Base-by-base conservation (phyloP, 2,113 vertebrate genomes). In the Equus przewalskii region DNA sequence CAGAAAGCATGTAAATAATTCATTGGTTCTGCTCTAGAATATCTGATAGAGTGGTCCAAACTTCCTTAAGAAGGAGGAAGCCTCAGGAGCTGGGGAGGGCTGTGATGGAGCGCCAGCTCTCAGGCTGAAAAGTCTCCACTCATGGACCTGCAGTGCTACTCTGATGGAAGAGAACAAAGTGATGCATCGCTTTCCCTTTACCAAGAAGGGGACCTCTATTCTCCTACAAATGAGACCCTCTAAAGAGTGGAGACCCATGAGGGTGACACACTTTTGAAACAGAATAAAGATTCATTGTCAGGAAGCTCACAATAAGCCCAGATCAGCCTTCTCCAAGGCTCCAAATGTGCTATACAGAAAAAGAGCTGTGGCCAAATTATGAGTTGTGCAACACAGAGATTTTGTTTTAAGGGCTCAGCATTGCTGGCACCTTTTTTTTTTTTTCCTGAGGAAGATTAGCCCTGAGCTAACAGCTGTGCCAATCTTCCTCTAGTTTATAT, bases 1-100 rank as follows among this genome's bases (percentile, higher is more conserved):
- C 79, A 51, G 76, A 96, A 81, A 90, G 51, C 60, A 51, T 69
- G 22, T 98, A 56, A 83, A 90, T 95, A 94, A 97, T 89, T 98
- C 62, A 89, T 84, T 95, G 85, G 95, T 97, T 98, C 93, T 94
- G 78, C 65, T 95, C 14, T 93, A 72, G 58, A 91, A 87, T 18
- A 75, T 73, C 64, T 58, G 94, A 89, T 70, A 26, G 36, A 96
- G 95, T 51, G 86, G 82, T 19, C 62, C 28, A 22, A 70, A 26
- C 30, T 24, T 76, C 83, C 92, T 81, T 10, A 26, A 49, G 96
- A 93, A 94, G 36, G 82, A 90, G 54, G 1, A 21, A 28, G 26
- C 49, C 85, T 97, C 54, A 76, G 69, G 95, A 94, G 93, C 86
- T 76, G 0, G 0, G 15, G 60, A 33, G 56, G 26, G 36, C 41